Conservation (phyloP, 2,888 invertebrate species). For the Eristalinus sepulchralis region DNA sequence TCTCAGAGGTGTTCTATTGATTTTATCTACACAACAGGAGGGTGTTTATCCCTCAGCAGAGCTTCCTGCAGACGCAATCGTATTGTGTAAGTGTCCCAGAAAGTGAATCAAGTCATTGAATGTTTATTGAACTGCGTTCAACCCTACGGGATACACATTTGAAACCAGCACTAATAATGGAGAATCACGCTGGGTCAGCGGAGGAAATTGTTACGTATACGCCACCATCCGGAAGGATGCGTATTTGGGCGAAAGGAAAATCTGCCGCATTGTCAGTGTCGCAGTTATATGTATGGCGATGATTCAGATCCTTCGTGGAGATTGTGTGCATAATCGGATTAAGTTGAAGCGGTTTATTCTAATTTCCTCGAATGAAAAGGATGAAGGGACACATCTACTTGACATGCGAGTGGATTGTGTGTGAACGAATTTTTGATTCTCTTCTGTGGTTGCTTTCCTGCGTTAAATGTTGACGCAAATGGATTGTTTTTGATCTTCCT, state of each 20-base stretch:
- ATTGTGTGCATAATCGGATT: conserved; percentile 23
- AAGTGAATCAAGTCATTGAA: background rate
- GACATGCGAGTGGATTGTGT: background rate
- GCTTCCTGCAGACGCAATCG: background rate
- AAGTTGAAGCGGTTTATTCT: background rate
- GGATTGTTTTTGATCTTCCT: background rate
- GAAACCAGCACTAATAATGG: background rate
- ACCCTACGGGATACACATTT: background rate
- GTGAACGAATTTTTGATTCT: background rate
- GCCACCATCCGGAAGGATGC: conserved; percentile 1
- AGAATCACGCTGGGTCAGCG: background rate
- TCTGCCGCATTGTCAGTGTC: background rate
- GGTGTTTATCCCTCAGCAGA: background rate
- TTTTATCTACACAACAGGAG: background rate
- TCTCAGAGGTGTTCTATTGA: background rate
- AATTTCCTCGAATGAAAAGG: background rate
- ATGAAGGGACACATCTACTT: background rate
- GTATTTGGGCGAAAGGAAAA: background rate
- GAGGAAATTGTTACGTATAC: conserved; percentile 30
- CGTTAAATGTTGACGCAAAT: background rate
- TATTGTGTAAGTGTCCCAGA: background rate
- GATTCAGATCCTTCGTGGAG: background rate
- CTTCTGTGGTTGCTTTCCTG: background rate
- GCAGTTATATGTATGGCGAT: background rate
- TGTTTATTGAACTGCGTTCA: background rate